Evolutionary conservation across 2,113 vertebrate genomes (phyloP).

Genomic region (Microcebus lehilahytsara): DNA sequence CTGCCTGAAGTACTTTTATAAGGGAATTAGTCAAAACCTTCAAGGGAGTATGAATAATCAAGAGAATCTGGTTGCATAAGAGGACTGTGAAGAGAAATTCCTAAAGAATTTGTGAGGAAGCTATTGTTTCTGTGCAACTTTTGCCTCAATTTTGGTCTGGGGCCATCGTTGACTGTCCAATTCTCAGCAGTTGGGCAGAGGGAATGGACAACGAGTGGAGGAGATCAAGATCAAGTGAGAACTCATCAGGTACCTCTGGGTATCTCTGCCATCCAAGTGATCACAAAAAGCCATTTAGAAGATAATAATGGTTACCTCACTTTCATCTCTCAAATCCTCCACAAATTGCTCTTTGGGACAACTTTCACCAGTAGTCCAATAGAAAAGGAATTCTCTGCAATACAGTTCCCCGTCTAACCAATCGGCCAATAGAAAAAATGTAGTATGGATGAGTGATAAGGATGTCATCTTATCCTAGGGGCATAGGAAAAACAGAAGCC

Average conservation of each 20-base stretch:
- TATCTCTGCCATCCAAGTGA: neutral
- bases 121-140: neutral
- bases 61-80: neutral
- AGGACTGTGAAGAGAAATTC: neutral
- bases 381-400: neutral
- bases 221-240: neutral
- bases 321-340: neutral
- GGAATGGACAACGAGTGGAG: neutral
- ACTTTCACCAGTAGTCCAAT: neutral
- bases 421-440: neutral
- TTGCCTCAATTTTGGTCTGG: neutral
- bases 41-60: neutral
- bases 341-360: neutral
- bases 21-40: neutral
- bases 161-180: neutral
- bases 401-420: neutral
- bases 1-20: neutral
- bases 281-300: neutral
- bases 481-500: neutral
- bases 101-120: neutral
- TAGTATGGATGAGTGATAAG: neutral
- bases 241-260: neutral
- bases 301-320: neutral
- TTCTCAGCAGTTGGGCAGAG: neutral
- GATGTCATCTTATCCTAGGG: neutral